Percentiles rank a stretch among this genome's conserved stretches.
phyloP scores from a whole-genome alignment of 1,140 invertebrate species.

The Drosophila sproati region DNA sequence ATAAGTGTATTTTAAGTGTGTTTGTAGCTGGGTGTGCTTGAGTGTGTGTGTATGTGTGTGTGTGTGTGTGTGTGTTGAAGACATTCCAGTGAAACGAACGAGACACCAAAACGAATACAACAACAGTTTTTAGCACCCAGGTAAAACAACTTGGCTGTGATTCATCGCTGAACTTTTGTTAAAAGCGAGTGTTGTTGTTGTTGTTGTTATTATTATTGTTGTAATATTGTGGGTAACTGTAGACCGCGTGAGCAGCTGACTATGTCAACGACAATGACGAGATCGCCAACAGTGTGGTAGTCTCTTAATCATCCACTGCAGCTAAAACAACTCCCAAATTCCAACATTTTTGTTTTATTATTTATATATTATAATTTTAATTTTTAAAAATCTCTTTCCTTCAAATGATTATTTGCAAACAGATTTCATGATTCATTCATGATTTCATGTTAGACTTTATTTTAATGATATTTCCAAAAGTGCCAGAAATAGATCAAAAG shows the following conservation, averaged over 20 bases:
- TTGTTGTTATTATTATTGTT: constrained; percentile 22
- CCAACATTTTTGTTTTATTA: too few species aligned
- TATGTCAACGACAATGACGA: constrained; percentile 4
- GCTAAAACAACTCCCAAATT: neutral
- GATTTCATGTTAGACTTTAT: too few species aligned
- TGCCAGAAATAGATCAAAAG: too few species aligned
- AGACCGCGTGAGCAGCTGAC: constrained; percentile 59
- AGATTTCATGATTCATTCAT: too few species aligned
- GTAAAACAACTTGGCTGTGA: constrained; percentile 57
- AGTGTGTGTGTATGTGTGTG: constrained; percentile 23
- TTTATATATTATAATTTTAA: too few species aligned
- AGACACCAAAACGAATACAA: constrained; percentile 58
- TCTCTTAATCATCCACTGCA: constrained; percentile 53
- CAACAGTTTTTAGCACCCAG: neutral
- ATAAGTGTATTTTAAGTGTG: constrained; percentile 58
- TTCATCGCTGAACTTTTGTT: constrained; percentile 49
- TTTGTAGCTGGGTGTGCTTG: constrained; percentile 15
- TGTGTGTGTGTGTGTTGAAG: constrained; percentile 16
- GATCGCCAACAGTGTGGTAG: constrained; percentile 3
- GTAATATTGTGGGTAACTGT: constrained; percentile 61
- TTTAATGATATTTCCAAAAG: too few species aligned
- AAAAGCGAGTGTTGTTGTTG: constrained; percentile 23
- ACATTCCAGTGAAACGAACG: constrained; percentile 61
- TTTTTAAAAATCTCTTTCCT: too few species aligned
- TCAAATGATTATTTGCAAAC: too few species aligned